Evolutionary conservation across 2,888 invertebrate species (phyloP), one percentile per base, ranked within the genome.

Genomic region (Amblyteles armatorius): DNA sequence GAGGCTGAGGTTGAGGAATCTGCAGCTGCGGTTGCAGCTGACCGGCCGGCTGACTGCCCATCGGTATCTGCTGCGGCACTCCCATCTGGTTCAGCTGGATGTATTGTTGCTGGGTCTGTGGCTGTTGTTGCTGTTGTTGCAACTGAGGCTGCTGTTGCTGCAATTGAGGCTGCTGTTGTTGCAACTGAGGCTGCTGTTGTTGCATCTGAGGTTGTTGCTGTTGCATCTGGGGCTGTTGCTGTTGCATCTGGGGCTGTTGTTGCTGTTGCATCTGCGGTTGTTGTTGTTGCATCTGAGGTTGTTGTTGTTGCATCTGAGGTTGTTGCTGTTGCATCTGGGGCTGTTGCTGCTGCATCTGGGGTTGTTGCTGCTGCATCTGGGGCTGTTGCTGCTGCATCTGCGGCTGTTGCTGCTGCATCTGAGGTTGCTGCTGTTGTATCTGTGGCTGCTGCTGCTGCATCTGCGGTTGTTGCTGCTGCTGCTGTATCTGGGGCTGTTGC

Each of bases 41-140:
- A 71, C 88, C 90, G 52, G 89, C 88, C 44, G 87, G 84, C 92
- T 77, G 84, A 16, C n/a, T 40, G 1, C 29, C 33, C 13, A 79
- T 44, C 79, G 95, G 94, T 0, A 95, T 94, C 44, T 95, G 92
- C 63, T 95, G 94, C 0, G 95, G 94, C 52, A 95, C 92, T 74
- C 94, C 95, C 89, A 95, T 95, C 88, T 95, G 95, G 88, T 95
- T 95, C 63, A 93, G 88, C 82, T 94, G 94, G 73, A 95, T 94
- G 50, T 95, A 94, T 88, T 95, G 57, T 26, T 57, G 57, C 4
- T 57, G 52, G n/a, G 78, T 82, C 63, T 91, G 91, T 52, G 88
- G 89, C 55, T 88, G 88, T 13, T 88, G 82, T 55, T 85, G 87
- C 22, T 89, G 88, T 57, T 87, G 89, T 44, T 89, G 85, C 2